A percentile compares a stretch with the other conserved stretches of the same genome.
These are phyloP conservation scores for Dendronephthya gigantea DNA, from an alignment of 64 coral and sea anemone species.

Conservation along the genomic window DNA sequence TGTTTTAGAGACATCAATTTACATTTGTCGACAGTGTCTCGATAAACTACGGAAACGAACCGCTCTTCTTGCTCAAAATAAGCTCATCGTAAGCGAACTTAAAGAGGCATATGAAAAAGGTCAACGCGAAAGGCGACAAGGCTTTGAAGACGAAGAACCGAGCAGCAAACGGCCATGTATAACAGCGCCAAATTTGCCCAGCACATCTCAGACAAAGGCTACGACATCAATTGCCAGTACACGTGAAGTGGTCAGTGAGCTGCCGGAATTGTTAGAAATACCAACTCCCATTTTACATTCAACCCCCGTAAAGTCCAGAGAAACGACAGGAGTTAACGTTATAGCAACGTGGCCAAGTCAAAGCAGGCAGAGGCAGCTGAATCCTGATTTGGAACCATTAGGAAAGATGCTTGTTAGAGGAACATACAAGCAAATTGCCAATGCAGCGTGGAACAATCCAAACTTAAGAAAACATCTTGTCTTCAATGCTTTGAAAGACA, in stretches of 20 bases:
- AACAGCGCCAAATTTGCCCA: too few relatives aligned
- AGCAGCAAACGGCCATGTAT: too few relatives aligned
- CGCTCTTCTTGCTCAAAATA: not conserved
- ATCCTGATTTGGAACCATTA: slow-evolving; percentile 39
- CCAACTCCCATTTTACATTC: not conserved
- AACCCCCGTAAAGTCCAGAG: not conserved
- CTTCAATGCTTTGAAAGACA: slow-evolving; percentile 12
- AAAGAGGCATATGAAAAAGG: not conserved
- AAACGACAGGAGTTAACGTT: not conserved
- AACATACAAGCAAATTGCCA: too few relatives aligned
- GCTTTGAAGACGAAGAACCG: too few relatives aligned
- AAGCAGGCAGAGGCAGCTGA: slow-evolving; percentile 36
- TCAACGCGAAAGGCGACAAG: too few relatives aligned
- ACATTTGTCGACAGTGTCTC: slow-evolving; percentile 16
- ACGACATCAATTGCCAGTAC: too few relatives aligned
- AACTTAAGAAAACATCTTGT: slow-evolving; percentile 35
- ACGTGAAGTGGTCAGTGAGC: too few relatives aligned
- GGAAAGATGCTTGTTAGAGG: slow-evolving; percentile 47
- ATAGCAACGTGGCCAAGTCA: slow-evolving; percentile 43
- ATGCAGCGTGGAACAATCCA: slow-evolving; percentile 12
- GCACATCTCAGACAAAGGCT: too few relatives aligned
- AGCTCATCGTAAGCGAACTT: not conserved
- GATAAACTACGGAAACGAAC: not conserved
- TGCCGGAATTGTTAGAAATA: not conserved
- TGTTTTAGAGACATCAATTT: not conserved